A percentile compares a stretch with the other conserved stretches of the same genome.
Evolutionary conservation across 1,140 invertebrate genomes (phyloP).

Genomic region (Theocolax elegans): DNA sequence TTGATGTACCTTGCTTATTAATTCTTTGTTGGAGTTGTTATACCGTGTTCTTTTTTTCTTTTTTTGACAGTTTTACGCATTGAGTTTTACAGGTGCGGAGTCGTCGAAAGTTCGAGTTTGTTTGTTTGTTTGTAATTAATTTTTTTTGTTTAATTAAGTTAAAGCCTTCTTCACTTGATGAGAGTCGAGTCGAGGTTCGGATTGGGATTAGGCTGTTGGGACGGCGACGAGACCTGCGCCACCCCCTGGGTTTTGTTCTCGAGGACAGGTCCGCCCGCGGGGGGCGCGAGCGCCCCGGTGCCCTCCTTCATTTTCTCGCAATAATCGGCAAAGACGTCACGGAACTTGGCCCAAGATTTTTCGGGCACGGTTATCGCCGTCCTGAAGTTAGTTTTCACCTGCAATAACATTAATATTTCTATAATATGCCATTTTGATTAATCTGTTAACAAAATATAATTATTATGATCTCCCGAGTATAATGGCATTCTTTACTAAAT

Average conservation of each 20-base stretch:
- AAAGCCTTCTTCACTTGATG: slow-evolving; percentile 69
- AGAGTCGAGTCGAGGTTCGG: slow-evolving; percentile 66
- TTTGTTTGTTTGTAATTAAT: too few relatives aligned
- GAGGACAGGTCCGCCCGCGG: slow-evolving; percentile 7
- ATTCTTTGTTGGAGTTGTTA: too few relatives aligned
- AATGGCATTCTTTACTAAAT: too few relatives aligned
- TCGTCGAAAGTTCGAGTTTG: slow-evolving; percentile 64
- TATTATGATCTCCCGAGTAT: too few relatives aligned
- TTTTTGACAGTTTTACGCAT: too few relatives aligned
- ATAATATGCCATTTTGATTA: too few relatives aligned
- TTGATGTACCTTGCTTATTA: slow-evolving; percentile 7
- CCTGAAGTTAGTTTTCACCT: slow-evolving; percentile 97
- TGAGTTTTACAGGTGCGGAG: slow-evolving; percentile 60
- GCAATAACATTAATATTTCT: too few relatives aligned
- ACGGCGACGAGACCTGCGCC: slow-evolving; percentile 64
- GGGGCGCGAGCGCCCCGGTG: slow-evolving; percentile 57
- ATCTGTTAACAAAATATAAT: too few relatives aligned
- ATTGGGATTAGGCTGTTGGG: slow-evolving; percentile 65
- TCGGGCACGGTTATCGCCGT: slow-evolving; percentile 98
- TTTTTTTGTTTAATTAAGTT: too few relatives aligned
- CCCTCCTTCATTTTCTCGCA: slow-evolving; percentile 89
- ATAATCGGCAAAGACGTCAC: slow-evolving; percentile 95
- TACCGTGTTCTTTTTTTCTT: too few relatives aligned
- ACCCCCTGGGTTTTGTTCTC: slow-evolving; percentile 57
- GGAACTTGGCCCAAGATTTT: slow-evolving; percentile 95